Conservation (phyloP, 2,113 vertebrate genomes). For the Chloebia gouldiae region DNA sequence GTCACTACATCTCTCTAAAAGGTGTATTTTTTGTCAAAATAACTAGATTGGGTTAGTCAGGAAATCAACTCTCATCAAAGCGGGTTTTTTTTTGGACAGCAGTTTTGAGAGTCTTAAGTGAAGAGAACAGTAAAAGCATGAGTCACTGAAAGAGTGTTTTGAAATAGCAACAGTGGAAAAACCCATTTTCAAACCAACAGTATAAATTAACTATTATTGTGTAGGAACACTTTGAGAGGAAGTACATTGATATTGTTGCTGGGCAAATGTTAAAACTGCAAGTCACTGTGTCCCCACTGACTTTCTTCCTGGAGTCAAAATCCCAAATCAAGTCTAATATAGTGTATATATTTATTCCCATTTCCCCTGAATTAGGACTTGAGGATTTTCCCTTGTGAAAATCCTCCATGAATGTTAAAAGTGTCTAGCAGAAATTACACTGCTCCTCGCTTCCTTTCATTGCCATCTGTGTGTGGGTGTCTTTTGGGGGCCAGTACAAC, state of each 20-base stretch:
- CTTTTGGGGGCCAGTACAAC: neutral
- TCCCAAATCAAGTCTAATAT: neutral
- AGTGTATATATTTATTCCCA: neutral
- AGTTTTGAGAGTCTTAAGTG: neutral
- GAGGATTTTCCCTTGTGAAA: neutral
- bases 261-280: slow-evolving; percentile 5
- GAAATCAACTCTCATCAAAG: neutral
- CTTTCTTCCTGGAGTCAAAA: neutral
- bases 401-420: neutral
- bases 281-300: neutral
- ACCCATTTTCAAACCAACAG: neutral
- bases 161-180: slow-evolving; percentile 19
- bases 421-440: slow-evolving; percentile 4
- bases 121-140: neutral
- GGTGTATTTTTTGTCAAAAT: neutral
- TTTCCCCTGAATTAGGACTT: neutral
- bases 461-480: slow-evolving; percentile 51
- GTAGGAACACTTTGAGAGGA: neutral
- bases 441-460: slow-evolving; percentile 9
- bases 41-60: neutral
- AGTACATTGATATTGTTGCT: neutral
- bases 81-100: neutral
- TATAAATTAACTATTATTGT: slow-evolving; percentile 26
- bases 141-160: slow-evolving; percentile 16
- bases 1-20: neutral